phyloP scores from a whole-genome alignment of 2,113 vertebrate genomes.

The Geothlypis trichas region DNA sequence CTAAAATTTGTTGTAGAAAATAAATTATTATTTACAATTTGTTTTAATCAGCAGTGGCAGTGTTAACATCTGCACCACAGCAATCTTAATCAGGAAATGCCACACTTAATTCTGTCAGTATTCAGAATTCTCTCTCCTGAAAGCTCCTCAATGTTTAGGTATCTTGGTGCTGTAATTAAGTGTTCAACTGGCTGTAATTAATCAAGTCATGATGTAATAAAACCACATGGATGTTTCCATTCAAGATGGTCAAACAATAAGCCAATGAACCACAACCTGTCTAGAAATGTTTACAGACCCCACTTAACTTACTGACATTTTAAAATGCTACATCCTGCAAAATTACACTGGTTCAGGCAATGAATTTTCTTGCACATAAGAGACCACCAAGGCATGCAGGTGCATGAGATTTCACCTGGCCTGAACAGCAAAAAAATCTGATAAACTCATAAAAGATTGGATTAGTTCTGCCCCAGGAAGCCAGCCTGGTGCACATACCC shows the following conservation, averaged over 20 bases:
- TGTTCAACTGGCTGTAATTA: not conserved
- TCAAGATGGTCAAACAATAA: not conserved
- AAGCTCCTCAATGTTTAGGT: not conserved
- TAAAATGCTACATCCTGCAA: not conserved
- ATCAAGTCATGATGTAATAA: not conserved
- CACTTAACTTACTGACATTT: slow-evolving; percentile 32
- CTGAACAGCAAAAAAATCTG: slow-evolving; percentile 39
- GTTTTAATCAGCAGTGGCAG: not conserved
- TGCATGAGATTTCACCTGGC: slow-evolving; percentile 45
- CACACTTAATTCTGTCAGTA: not conserved
- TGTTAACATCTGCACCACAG: not conserved
- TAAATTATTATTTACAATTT: not conserved
- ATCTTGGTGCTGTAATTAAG: not conserved
- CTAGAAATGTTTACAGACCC: slow-evolving; percentile 11
- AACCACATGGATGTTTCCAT: not conserved
- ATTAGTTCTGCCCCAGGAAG: slow-evolving; percentile 50
- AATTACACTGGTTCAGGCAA: not conserved
- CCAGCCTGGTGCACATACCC: not conserved
- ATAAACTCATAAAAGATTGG: slow-evolving; percentile 7
- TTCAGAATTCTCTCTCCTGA: not conserved
- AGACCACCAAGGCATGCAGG: not conserved
- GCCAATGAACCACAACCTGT: not conserved
- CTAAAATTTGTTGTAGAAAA: not conserved
- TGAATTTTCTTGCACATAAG: not conserved
- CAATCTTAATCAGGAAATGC: not conserved